Evolutionary conservation across 2,797 vertebrate genomes (phyloP).

Genomic region (Rhinella marina): DNA sequence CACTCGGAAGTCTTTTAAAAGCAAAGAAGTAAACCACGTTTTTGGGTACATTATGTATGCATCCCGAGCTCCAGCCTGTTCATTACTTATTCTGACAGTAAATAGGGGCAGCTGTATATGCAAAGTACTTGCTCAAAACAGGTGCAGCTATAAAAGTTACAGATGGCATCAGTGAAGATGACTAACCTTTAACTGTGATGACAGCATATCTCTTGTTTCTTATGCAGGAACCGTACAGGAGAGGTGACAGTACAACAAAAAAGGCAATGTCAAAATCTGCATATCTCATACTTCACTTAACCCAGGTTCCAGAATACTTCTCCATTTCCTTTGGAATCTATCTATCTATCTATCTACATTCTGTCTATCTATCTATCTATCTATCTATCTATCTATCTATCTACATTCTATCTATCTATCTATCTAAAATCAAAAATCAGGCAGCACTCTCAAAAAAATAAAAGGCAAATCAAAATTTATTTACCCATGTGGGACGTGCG

Average conservation of each 20-base stretch:
- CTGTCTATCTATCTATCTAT: no score
- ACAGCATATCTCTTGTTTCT: constrained; percentile 53
- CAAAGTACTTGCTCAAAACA: constrained; percentile 57
- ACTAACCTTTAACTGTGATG: constrained; percentile 61
- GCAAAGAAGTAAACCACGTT: constrained; percentile 11
- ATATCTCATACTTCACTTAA: constrained; percentile 43
- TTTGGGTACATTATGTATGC: constrained; percentile 41
- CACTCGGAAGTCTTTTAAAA: constrained; percentile 5
- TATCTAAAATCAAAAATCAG: no score
- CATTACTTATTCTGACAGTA: constrained; percentile 60
- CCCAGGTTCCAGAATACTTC: neutral
- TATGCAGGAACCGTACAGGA: constrained; percentile 48
- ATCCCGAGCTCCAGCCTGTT: constrained; percentile 31
- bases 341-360: neutral
- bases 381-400: no score
- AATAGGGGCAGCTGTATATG: constrained; percentile 60
- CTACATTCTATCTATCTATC: no score
- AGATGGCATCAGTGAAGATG: constrained; percentile 60
- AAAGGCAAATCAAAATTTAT: no score
- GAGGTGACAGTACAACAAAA: constrained; percentile 54
- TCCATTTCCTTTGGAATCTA: neutral
- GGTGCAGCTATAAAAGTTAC: constrained; percentile 63
- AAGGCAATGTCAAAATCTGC: constrained; percentile 47
- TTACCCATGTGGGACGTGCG: no score
- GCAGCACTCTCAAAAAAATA: no score